Evolutionary conservation across 2,888 invertebrate genomes (phyloP).

Genomic region (Scotopteryx bipunctaria): DNA sequence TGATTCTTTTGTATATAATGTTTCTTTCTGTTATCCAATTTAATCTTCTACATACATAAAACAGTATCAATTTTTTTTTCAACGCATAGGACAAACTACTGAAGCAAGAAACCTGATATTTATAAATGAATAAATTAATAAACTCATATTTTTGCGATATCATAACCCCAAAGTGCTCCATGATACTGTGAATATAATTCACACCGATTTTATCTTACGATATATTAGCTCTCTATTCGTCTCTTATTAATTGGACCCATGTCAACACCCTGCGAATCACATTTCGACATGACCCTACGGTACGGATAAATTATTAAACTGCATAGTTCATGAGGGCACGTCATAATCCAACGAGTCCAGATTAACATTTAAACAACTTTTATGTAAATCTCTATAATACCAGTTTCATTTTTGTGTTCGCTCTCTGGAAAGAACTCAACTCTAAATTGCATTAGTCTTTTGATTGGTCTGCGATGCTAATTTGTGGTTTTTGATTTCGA

Average conservation of each 20-base stretch:
- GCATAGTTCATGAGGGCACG: constrained; percentile 60
- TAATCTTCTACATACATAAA: too few species aligned
- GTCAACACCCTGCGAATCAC: constrained; percentile 24
- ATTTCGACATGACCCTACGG: constrained; percentile 15
- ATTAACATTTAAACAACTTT: constrained; percentile 83
- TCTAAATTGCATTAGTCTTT: constrained; percentile 50
- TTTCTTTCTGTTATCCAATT: too few species aligned
- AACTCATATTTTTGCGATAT: too few species aligned
- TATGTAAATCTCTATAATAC: constrained; percentile 73
- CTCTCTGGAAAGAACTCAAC: constrained; percentile 49
- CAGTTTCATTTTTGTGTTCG: constrained; percentile 63
- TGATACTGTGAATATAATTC: too few species aligned
- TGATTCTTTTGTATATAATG: too few species aligned
- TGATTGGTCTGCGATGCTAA: constrained; percentile 41
- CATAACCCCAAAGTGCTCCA: too few species aligned
- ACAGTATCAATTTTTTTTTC: too few species aligned
- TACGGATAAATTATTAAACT: constrained; percentile 51
- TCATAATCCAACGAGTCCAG: constrained; percentile 66
- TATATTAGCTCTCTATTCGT: constrained; percentile 26
- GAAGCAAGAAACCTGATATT: too few species aligned
- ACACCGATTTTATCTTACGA: not conserved
- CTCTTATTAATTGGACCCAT: constrained; percentile 21
- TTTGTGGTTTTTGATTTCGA: constrained; percentile 22
- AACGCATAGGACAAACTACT: too few species aligned
- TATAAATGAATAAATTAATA: too few species aligned